phyloP scores from a whole-genome alignment of 2,888 invertebrate genomes.

The Blastobasis adustella region DNA sequence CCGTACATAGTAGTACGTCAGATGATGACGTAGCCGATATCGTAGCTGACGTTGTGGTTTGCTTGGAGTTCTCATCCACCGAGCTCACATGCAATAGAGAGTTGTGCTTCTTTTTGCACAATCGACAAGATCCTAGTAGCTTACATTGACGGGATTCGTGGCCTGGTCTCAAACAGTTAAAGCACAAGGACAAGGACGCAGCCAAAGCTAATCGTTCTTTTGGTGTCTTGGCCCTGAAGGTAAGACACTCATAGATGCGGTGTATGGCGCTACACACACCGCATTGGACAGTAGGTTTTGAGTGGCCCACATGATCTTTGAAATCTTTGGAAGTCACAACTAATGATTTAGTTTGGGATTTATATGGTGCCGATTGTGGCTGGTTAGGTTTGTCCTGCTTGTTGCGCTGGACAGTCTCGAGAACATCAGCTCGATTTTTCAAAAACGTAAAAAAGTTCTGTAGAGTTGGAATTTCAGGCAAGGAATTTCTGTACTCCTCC shows the following conservation, averaged over 20 bases:
- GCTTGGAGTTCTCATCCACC: not conserved
- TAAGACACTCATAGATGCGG: not conserved
- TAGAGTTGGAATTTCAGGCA: constrained; percentile 4
- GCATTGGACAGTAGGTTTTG: too few species aligned
- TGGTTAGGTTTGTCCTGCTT: not conserved
- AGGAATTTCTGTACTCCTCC: constrained; percentile 7
- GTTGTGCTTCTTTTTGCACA: constrained; percentile 1
- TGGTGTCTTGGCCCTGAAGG: not conserved
- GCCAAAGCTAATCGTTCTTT: not conserved
- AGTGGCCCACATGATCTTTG: too few species aligned
- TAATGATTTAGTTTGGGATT: not conserved
- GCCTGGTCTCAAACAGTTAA: not conserved
- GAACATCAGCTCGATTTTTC: constrained; percentile 5
- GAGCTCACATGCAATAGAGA: not conserved
- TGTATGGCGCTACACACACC: not conserved
- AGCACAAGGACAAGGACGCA: not conserved
- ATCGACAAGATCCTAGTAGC: too few species aligned
- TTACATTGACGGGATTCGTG: not conserved
- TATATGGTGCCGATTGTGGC: not conserved
- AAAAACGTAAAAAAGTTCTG: constrained; percentile 6
- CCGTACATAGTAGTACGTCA: not conserved
- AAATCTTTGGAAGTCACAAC: not conserved
- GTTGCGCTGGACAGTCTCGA: constrained; percentile 1
- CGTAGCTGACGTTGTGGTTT: not conserved
- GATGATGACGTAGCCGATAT: not conserved